phyloP scores from a whole-genome alignment of 2,888 invertebrate genomes.

The Eumacrocentrus americanus region DNA sequence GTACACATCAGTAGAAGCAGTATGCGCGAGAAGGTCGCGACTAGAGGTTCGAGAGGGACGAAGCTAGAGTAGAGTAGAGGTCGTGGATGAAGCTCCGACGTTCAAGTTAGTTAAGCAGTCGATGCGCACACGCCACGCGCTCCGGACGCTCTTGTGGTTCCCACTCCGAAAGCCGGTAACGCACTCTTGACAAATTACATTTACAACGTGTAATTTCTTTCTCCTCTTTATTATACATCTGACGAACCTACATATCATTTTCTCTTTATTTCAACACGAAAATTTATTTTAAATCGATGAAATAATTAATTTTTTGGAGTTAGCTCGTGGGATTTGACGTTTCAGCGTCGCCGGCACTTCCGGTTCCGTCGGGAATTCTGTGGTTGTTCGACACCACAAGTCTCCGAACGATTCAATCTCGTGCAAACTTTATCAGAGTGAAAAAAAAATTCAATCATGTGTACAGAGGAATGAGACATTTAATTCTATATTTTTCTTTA shows the following conservation, averaged over 20 bases:
- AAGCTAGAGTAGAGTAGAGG: constrained; percentile 32
- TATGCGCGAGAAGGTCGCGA: constrained; percentile 27
- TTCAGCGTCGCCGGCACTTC: neutral
- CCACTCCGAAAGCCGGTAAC: too few species aligned
- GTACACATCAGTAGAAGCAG: constrained; percentile 24
- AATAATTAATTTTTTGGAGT: too few species aligned
- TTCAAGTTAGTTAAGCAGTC: constrained; percentile 60
- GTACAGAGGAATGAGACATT: neutral
- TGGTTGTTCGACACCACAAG: constrained; percentile 3
- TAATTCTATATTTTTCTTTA: neutral
- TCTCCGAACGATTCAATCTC: constrained; percentile 6
- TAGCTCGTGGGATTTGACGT: neutral
- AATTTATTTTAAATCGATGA: too few species aligned
- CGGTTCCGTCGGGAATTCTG: constrained; percentile 1
- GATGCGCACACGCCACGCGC: constrained; percentile 59
- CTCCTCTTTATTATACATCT: too few species aligned
- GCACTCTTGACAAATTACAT: too few species aligned
- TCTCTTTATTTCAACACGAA: too few species aligned
- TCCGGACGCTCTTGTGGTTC: constrained; percentile 51
- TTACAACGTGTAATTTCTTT: too few species aligned
- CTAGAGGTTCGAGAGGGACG: constrained; percentile 17
- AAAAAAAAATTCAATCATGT: constrained; percentile 4
- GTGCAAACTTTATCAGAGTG: neutral
- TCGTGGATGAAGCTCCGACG: constrained; percentile 46
- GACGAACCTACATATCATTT: too few species aligned